Evolutionary conservation across 2,113 vertebrate species (phyloP), one percentile per base, ranked within the genome.

Genomic region (Chunga burmeisteri): DNA sequence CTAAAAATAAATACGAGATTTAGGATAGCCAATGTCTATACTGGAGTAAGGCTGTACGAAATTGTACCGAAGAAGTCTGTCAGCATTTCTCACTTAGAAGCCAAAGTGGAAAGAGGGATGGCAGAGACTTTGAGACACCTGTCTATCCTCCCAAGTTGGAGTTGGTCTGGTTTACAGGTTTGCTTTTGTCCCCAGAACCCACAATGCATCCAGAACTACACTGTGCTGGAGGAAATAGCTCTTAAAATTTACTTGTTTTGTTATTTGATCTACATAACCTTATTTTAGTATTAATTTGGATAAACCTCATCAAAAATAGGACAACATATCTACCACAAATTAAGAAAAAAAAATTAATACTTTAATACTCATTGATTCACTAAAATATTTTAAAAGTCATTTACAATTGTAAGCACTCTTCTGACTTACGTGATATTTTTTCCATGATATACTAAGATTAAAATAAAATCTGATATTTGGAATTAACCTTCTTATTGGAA

Each of bases 341-440:
- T 52, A 92, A 81, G 52, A 21, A 66, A 88, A 93, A 93, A 95
- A 65, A 66, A 23, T 11, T 74, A 94, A 88, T 53, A 75, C 55
- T 91, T 96, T 95, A 96, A 86, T 96, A 80, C 36, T 90, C 56
- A 67, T 3, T 56, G 52, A 94, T 93, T 32, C 59, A 32, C 38
- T 38, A 3, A 90, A 82, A 75, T 47, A 82, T 96, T 95, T 87
- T 70, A 42, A 52, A 55, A 49, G 5, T 71, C 40, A 49, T 91
- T 81, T 66, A 22, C 13, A 47, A 30, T 7, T 47, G 5, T 74
- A 93, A 89, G 12, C 19, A 15, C 38, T 38, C 38, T 22, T 66
- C n/a, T 74, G 55, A 74, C 7, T 73, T 83, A 36, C 0, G 1
- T 11, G 27, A 22, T 42, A 6, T 73, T 68, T 87, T 47, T 87